phyloP scores from a whole-genome alignment of 2,888 invertebrate genomes.

The Hydrotaea cyrtoneurina region DNA sequence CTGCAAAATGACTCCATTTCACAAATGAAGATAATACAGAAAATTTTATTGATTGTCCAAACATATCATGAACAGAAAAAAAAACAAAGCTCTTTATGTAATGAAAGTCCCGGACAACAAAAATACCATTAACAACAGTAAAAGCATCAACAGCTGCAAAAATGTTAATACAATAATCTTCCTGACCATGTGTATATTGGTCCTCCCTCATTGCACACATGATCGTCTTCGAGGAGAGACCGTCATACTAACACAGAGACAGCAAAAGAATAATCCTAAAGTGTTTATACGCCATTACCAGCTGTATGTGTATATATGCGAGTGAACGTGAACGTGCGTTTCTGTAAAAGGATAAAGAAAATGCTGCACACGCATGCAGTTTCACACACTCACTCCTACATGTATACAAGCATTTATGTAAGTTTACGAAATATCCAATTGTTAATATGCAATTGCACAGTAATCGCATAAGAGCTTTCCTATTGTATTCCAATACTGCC shows the following conservation, averaged over 20 bases:
- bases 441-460: constrained; percentile 58
- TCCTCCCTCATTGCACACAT: too few relatives aligned
- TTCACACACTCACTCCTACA: neutral
- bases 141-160: constrained; percentile 61
- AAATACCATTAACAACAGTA: neutral
- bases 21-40: constrained; percentile 14
- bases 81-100: constrained; percentile 58
- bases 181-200: constrained; percentile 35
- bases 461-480: constrained; percentile 45
- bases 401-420: neutral
- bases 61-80: constrained; percentile 9
- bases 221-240: too few relatives aligned
- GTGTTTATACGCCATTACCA: constrained; percentile 44
- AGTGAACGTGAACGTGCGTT: neutral
- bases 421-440: constrained; percentile 30
- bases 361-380: neutral
- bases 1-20: neutral
- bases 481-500: neutral
- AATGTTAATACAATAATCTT: constrained; percentile 64
- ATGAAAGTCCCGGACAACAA: constrained; percentile 46
- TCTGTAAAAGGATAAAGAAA: neutral
- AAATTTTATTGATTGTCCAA: constrained; percentile 57
- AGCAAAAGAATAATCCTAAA: constrained; percentile 43
- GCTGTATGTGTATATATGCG: neutral
- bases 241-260: neutral